A percentile compares a stretch with the other conserved stretches of the same genome.
Conservation (phyloP, 2,113 vertebrate species). For the Condylura cristata region DNA sequence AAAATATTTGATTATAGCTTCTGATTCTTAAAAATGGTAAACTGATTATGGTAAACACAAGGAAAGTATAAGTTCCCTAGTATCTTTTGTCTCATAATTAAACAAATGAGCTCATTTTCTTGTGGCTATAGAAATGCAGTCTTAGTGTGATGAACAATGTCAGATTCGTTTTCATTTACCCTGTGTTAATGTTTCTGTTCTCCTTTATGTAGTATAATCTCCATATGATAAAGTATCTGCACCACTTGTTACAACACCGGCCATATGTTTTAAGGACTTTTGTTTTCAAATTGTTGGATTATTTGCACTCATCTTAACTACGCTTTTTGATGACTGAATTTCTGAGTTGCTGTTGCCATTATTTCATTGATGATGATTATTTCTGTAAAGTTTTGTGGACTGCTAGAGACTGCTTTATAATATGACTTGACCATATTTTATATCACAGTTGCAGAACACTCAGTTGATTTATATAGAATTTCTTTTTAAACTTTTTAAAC, state of each 20-base stretch:
- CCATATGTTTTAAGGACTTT: background rate
- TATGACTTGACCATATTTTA: background rate
- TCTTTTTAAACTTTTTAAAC: constrained; percentile 26
- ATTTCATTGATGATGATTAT: background rate
- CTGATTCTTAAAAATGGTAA: background rate
- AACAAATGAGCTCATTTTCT: background rate
- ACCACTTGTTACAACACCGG: background rate
- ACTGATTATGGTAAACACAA: background rate
- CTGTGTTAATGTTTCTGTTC: background rate
- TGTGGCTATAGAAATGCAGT: background rate
- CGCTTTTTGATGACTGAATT: background rate
- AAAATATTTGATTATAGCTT: background rate
- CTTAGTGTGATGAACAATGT: background rate
- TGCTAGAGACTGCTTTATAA: background rate
- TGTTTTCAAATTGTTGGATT: background rate
- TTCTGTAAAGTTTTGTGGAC: background rate
- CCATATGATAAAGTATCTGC: background rate
- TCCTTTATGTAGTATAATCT: background rate
- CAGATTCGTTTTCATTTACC: background rate
- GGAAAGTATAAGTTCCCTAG: background rate
- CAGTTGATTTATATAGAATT: background rate
- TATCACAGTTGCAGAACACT: background rate
- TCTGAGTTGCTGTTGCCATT: background rate
- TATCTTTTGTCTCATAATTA: constrained; percentile 13
- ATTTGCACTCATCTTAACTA: background rate